These are phyloP conservation scores for Tuberolachnus salignus DNA, from an alignment of 2,888 invertebrate genomes.

Conservation along the genomic window DNA sequence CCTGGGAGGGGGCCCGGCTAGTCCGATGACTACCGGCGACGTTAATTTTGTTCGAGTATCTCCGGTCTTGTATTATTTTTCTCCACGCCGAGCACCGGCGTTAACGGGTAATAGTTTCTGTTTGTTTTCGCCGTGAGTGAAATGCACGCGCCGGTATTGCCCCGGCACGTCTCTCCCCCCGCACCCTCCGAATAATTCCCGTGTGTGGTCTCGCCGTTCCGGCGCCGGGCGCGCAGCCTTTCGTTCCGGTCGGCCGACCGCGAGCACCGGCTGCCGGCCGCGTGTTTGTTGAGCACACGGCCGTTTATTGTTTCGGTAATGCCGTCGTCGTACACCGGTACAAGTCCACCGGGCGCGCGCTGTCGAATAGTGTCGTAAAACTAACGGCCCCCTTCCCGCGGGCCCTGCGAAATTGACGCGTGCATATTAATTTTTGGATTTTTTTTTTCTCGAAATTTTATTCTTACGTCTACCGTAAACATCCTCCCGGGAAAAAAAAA, in stretches of 20 bases:
- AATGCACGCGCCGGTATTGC: neutral
- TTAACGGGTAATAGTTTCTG: no score
- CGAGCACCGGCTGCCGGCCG: constrained; percentile 42
- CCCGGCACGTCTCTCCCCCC: no score
- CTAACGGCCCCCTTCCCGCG: constrained; percentile 21
- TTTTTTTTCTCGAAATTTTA: no score
- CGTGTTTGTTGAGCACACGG: neutral
- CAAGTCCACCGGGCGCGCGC: neutral
- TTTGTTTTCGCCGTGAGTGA: neutral
- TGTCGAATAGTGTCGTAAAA: neutral
- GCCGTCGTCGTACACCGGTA: neutral
- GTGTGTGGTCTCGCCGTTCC: neutral
- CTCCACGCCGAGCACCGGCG: no score
- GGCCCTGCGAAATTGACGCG: no score
- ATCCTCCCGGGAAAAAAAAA: no score
- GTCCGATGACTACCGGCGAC: no score
- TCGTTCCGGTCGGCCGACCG: constrained; percentile 45
- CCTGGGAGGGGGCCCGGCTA: no score
- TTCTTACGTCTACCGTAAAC: no score
- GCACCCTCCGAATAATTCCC: neutral
- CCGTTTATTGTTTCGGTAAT: neutral
- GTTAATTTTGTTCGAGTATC: no score
- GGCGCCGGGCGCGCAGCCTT: neutral
- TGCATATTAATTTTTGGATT: no score
- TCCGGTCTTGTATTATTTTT: no score